Evolutionary conservation across 1,140 invertebrate genomes (phyloP), one percentile per base, ranked within the genome.

Genomic region (Lepidurus couesii): DNA sequence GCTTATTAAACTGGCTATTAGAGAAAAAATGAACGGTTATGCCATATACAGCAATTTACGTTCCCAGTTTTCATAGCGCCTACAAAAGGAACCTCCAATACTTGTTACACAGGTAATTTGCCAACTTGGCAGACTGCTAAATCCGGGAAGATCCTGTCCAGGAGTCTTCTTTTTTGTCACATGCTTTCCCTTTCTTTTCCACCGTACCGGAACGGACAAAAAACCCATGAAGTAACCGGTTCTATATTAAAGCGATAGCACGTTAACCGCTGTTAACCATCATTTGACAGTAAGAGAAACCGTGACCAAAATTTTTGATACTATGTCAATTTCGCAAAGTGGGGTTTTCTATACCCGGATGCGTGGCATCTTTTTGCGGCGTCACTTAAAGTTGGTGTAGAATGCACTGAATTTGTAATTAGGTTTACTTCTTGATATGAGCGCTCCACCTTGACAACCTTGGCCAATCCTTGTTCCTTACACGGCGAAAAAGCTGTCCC

Each of bases 291-390:
- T 21, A 65, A 7, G 53, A 16, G 16, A 65, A n/a, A 21, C 53
- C 21, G 16, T 65, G 53, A 65, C 21, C 16, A 65, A n/a, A 65
- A 10, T 65, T 16, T 65, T 21, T n/a, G 21, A 65, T 65, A 21
- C 21, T n/a, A 65, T 65, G n/a, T 65, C 13, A 13, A 65, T 21
- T 65, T 16, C 9, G 21, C 16, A 21, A 34, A 65, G 21, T 13
- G 1, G 13, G 53, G 21, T 65, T 65, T 65, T 65, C 53, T 65
- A 65, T 65, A 65, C 53, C 53, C 53, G 53, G 53, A 65, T 65
- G 9, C 34, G 34, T 65, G 7, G 13, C 13, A 65, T 65, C 13
- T 65, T 65, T 65, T 21, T 65, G 53, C n/a, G 53, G 53, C 21
- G 7, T 65, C 6, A 34, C 21, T n/a, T 11, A 65, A 65, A 65